Evolutionary conservation across 2,888 invertebrate species (phyloP).

Genomic region (Lapara coniferarum): DNA sequence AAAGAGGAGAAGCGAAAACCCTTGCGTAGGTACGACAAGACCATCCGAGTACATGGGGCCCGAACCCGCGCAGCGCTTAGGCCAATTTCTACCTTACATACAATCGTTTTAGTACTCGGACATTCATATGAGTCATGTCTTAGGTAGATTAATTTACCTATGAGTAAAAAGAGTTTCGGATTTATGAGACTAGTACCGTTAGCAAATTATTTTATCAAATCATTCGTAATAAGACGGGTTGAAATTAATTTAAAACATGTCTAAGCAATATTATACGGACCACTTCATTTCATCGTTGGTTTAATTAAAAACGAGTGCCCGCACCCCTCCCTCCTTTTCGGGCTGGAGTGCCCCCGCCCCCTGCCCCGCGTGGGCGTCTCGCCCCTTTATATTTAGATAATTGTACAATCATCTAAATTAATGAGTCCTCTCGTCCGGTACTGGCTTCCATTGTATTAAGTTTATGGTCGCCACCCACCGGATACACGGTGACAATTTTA

Average conservation of each 20-base stretch:
- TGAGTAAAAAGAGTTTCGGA: not conserved
- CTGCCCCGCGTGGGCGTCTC: slow-evolving; percentile 76
- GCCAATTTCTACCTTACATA: slow-evolving; percentile 31
- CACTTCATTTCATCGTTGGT: slow-evolving; percentile 83
- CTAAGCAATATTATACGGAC: slow-evolving; percentile 83
- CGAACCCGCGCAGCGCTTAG: slow-evolving; percentile 25
- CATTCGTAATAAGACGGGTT: slow-evolving; percentile 70
- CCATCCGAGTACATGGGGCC: slow-evolving; percentile 24
- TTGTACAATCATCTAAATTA: slow-evolving; percentile 85
- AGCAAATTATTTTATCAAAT: slow-evolving; percentile 57
- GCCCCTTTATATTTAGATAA: slow-evolving; percentile 84
- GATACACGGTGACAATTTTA: slow-evolving; percentile 72
- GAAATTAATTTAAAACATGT: slow-evolving; percentile 83
- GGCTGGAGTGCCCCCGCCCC: slow-evolving; percentile 76
- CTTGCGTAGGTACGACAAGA: slow-evolving; percentile 65
- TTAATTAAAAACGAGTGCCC: slow-evolving; percentile 84
- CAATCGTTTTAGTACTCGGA: slow-evolving; percentile 7
- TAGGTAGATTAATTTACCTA: not conserved
- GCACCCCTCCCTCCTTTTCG: slow-evolving; percentile 79
- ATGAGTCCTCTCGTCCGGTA: slow-evolving; percentile 82
- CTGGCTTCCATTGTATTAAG: slow-evolving; percentile 78
- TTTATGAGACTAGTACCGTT: slow-evolving; percentile 4
- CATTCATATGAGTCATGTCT: not conserved
- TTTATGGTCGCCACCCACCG: slow-evolving; percentile 65
- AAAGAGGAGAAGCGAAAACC: slow-evolving; percentile 70